phyloP scores from a whole-genome alignment of 2,797 vertebrate genomes.

The Chelonia mydas region DNA sequence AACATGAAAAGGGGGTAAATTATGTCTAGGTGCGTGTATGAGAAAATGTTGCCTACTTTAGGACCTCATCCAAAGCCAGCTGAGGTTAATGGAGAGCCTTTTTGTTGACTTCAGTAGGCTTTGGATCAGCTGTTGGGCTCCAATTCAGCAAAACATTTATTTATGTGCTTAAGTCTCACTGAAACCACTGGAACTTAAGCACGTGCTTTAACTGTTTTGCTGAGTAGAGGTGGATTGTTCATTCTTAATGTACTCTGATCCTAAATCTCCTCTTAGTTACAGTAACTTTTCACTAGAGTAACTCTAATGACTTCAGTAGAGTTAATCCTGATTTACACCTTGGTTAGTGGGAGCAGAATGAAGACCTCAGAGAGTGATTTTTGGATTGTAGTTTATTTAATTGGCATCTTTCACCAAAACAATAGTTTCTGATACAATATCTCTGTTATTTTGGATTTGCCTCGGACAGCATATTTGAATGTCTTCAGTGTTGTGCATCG shows the following conservation, averaged over 20 bases:
- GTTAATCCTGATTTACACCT: neutral
- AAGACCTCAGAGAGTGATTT: neutral
- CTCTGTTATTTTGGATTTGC: conserved; percentile 63
- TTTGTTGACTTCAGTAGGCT: neutral
- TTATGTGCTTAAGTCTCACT: neutral
- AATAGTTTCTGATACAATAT: conserved; percentile 7
- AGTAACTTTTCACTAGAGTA: neutral
- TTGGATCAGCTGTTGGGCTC: neutral
- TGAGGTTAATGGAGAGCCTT: neutral
- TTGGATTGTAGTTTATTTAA: neutral
- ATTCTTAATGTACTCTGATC: neutral
- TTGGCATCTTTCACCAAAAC: neutral
- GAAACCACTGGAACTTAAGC: neutral
- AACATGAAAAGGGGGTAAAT: neutral
- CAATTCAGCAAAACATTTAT: neutral
- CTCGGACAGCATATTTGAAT: conserved; percentile 62
- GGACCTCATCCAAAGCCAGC: neutral
- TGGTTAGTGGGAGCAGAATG: neutral
- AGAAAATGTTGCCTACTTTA: neutral
- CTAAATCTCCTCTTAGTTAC: neutral
- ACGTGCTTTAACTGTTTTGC: neutral
- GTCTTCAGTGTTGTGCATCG: conserved; percentile 74
- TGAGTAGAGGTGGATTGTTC: neutral
- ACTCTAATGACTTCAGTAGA: neutral
- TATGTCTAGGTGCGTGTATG: neutral